Conservation (phyloP, 2,888 invertebrate species). For the Parnassius smintheus region DNA sequence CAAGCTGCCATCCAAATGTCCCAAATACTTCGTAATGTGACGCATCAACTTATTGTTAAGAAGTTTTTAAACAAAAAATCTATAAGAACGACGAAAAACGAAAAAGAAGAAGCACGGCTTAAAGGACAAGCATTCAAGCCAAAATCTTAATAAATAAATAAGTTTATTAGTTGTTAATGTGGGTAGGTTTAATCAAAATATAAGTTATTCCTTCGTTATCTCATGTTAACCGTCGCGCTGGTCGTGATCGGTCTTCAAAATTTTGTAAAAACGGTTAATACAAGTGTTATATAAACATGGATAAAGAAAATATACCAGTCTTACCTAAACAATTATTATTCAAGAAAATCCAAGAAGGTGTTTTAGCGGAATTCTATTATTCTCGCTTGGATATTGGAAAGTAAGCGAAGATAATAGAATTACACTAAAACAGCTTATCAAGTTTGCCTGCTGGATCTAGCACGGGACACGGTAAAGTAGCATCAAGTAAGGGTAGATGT, state of each 20-base stretch:
- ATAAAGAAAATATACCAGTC: slow-evolving; percentile 60
- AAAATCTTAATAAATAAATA: too few relatives aligned
- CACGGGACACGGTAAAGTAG: slow-evolving; percentile 20
- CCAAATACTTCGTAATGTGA: too few relatives aligned
- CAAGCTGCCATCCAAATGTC: too few relatives aligned
- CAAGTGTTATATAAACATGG: slow-evolving; percentile 30
- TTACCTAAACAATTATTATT: slow-evolving; percentile 48
- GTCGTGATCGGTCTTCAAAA: slow-evolving; percentile 39
- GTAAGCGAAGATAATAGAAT: slow-evolving; percentile 33
- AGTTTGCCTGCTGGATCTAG: slow-evolving; percentile 34
- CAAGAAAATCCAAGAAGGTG: slow-evolving; percentile 30
- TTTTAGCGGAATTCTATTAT: background rate
- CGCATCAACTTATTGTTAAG: too few relatives aligned
- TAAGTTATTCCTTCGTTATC: slow-evolving; percentile 5
- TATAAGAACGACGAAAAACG: too few relatives aligned
- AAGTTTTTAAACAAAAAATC: too few relatives aligned
- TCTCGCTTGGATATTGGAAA: background rate
- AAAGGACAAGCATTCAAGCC: too few relatives aligned
- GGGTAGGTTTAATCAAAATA: slow-evolving; percentile 34
- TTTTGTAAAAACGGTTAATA: slow-evolving; percentile 1
- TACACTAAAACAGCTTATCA: slow-evolving; percentile 43
- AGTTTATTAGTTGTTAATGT: slow-evolving; percentile 17
- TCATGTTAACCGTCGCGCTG: slow-evolving; percentile 49
- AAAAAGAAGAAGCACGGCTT: too few relatives aligned
- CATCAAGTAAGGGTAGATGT: slow-evolving; percentile 30